Evolutionary conservation across 2,888 invertebrate species (phyloP), one percentile per base, ranked within the genome.

Genomic region (Chirona hameri): DNA sequence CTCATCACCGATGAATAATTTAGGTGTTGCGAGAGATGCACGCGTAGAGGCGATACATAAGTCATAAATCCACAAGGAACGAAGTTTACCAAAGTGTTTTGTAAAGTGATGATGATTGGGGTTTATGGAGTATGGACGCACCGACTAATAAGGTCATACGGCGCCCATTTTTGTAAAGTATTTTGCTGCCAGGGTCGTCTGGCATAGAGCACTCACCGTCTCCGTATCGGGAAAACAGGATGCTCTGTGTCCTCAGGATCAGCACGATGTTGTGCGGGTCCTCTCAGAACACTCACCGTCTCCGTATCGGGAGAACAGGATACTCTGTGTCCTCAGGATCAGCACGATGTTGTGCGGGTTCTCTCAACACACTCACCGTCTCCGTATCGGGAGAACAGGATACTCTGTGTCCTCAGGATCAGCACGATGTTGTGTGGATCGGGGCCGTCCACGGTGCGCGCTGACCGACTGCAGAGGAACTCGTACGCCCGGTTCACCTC

Each of bases 401-500:
- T 98, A 86, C 96, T 97, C 89, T 98, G 98, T 0, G 98, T 95
- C 87, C 93, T 92, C 82, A 99, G 89, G 85, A 99, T 95, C 82
- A 98, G 91, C 76, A 97, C 94, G 85, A 98, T 97, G 87, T 85
- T 84, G 69, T 82, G 72, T 27, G 84, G 83, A 81, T 85, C 84
- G 21, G 84, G 84, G 21, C 84, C 85, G 57, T 85, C 84, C 48
- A 84, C 85, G 15, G 83, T 72, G 27, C 83, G 82, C 24, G 83
- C 85, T 86, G 93, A 93, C 83, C 96, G 92, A 86, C 97, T 97
- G 88, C 98, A 98, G 29, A 99, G 90, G 89, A 99, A 99, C 89
- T 99, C 99, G 88, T 99, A 99, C 0, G 99, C 99, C 88, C 95
- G 95, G 89, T 97, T 99, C 31, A 99, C 98, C 86, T 94, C 93